These are phyloP conservation scores for Apostichopus californicus DNA, from an alignment of 35 echinoderm and acorn worm genomes.

Conservation along the genomic window DNA sequence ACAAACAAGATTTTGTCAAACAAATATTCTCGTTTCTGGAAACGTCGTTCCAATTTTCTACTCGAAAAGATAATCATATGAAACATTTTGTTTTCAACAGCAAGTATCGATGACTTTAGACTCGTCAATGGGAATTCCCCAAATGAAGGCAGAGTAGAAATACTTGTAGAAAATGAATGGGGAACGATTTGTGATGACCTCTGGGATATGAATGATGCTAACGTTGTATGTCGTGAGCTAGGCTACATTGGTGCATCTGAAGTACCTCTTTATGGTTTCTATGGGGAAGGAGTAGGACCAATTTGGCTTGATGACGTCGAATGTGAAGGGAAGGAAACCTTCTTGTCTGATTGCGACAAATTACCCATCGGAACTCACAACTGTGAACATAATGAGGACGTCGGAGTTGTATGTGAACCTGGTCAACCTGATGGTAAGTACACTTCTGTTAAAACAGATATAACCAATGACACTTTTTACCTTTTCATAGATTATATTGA, in stretches of 20 bases:
- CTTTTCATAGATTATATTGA: too few relatives aligned
- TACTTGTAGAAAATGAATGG: neutral
- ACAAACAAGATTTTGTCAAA: too few relatives aligned
- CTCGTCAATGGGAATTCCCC: neutral
- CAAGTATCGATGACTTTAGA: neutral
- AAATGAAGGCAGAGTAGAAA: neutral
- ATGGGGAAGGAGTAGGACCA: neutral
- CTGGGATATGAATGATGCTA: neutral
- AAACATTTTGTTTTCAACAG: neutral
- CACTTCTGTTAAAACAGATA: too few relatives aligned
- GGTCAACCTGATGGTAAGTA: neutral
- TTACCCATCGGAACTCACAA: neutral
- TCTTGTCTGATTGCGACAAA: neutral
- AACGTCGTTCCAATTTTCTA: too few relatives aligned
- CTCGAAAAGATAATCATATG: too few relatives aligned
- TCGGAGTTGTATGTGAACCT: neutral
- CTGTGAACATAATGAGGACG: neutral
- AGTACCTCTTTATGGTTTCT: neutral
- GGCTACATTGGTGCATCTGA: neutral
- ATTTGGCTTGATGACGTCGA: neutral
- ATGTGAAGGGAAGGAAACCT: neutral
- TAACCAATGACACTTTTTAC: too few relatives aligned
- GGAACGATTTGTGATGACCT: constrained; percentile 2
- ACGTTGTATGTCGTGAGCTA: neutral
- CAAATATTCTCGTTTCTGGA: too few relatives aligned